phyloP scores from a whole-genome alignment of 2,113 vertebrate species.

The Callopanchax toddi region DNA sequence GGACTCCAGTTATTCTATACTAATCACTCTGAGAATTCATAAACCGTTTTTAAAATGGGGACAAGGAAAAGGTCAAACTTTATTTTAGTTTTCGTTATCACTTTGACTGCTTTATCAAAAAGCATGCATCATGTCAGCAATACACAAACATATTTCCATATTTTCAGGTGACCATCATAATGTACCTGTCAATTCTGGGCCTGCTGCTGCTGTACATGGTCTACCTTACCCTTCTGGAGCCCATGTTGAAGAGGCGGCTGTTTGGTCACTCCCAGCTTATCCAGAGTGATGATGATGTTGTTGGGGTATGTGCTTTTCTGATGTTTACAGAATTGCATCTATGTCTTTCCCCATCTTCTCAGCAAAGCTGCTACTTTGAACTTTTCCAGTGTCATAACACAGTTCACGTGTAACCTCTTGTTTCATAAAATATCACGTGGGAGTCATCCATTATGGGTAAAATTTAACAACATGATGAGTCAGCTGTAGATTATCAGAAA shows the following conservation, averaged over 20 bases:
- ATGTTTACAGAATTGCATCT: neutral
- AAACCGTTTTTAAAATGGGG: neutral
- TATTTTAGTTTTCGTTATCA: neutral
- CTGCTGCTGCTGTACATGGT: slow-evolving; percentile 97
- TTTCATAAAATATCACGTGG: slow-evolving; percentile 1
- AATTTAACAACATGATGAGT: slow-evolving; percentile 24
- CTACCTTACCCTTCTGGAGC: slow-evolving; percentile 95
- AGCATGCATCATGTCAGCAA: neutral
- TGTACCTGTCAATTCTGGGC: slow-evolving; percentile 96
- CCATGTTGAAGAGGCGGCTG: slow-evolving; percentile 93
- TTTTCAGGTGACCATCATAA: slow-evolving; percentile 92
- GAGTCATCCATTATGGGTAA: slow-evolving; percentile 14
- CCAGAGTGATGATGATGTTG: slow-evolving; percentile 93
- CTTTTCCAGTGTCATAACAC: neutral
- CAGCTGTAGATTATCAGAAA: too few species aligned
- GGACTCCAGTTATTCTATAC: neutral
- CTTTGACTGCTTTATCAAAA: neutral
- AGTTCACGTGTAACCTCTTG: neutral
- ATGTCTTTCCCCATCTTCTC: neutral
- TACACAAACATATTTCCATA: neutral
- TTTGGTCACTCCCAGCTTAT: slow-evolving; percentile 97
- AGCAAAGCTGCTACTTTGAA: neutral
- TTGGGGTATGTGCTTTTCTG: slow-evolving; percentile 85
- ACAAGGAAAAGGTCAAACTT: neutral
- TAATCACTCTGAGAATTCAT: neutral